These are phyloP conservation scores for Euleptes europaea DNA, from an alignment of 2,113 vertebrate genomes.

Conservation along the genomic window DNA sequence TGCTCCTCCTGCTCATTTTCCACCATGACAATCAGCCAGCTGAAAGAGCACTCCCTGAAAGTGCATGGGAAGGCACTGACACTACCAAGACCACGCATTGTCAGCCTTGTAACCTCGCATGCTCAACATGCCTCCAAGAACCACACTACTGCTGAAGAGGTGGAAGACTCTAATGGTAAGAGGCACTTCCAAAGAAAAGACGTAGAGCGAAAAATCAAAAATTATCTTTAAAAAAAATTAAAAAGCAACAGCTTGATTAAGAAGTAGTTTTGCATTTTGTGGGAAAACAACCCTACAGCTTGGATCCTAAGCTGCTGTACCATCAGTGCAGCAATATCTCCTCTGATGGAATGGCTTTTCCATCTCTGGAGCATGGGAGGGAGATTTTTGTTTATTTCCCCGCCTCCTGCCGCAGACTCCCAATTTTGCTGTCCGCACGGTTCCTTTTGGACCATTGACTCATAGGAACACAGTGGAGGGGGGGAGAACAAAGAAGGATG, in stretches of 20 bases:
- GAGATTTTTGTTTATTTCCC: no score
- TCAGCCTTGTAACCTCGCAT: constrained; percentile 84
- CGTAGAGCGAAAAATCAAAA: neutral
- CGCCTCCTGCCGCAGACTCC: no score
- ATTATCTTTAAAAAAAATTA: neutral
- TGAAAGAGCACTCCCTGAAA: constrained; percentile 95
- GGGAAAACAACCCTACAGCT: neutral
- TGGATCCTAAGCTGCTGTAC: no score
- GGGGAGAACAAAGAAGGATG: no score
- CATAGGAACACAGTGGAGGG: no score
- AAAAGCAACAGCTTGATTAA: constrained; percentile 28
- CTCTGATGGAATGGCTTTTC: no score
- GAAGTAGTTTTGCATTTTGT: constrained; percentile 18
- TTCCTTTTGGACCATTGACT: no score
- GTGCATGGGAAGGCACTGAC: constrained; percentile 93
- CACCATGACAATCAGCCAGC: constrained; percentile 94
- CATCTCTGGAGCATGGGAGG: no score
- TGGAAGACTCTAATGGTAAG: constrained; percentile 85
- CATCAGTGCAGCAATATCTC: no score
- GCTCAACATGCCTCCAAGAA: constrained; percentile 78
- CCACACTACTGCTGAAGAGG: constrained; percentile 73
- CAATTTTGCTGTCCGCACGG: no score
- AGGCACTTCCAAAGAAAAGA: constrained; percentile 44
- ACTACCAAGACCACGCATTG: constrained; percentile 87
- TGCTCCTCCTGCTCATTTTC: constrained; percentile 95